A percentile compares a stretch with the other conserved stretches of the same genome.
Conservation (phyloP, 2,113 vertebrate genomes). For the Acrocephalus arundinaceus region DNA sequence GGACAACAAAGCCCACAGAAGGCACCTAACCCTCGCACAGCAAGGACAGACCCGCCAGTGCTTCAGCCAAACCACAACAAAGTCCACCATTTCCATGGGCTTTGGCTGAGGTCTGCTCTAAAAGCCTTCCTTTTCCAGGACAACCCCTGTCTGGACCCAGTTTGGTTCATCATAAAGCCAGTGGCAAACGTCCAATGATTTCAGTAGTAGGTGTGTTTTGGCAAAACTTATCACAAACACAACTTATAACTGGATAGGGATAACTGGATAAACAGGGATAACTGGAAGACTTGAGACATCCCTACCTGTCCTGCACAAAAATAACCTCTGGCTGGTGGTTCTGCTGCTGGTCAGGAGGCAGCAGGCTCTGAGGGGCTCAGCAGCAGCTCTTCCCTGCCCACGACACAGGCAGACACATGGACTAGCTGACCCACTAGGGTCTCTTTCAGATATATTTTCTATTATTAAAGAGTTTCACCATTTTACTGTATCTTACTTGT, state of each 20-base stretch:
- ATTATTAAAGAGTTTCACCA: background rate
- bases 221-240: background rate
- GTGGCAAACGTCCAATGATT: fast-evolving
- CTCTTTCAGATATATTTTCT: background rate
- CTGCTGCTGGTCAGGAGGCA: background rate
- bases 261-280: background rate
- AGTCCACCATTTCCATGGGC: background rate
- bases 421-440: background rate
- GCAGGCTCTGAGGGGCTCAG: background rate
- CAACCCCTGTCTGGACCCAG: background rate
- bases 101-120: background rate
- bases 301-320: background rate
- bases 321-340: background rate
- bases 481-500: background rate
- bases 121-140: background rate
- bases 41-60: background rate
- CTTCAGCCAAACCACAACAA: background rate
- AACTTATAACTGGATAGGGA: background rate
- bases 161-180: background rate
- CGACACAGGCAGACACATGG: fast-evolving
- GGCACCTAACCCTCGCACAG: fast-evolving
- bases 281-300: background rate
- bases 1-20: background rate
- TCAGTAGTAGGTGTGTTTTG: background rate
- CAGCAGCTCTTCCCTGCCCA: background rate